Evolutionary conservation across 2,797 vertebrate species (phyloP), one percentile per base, ranked within the genome.

Genomic region (Chanos chanos): DNA sequence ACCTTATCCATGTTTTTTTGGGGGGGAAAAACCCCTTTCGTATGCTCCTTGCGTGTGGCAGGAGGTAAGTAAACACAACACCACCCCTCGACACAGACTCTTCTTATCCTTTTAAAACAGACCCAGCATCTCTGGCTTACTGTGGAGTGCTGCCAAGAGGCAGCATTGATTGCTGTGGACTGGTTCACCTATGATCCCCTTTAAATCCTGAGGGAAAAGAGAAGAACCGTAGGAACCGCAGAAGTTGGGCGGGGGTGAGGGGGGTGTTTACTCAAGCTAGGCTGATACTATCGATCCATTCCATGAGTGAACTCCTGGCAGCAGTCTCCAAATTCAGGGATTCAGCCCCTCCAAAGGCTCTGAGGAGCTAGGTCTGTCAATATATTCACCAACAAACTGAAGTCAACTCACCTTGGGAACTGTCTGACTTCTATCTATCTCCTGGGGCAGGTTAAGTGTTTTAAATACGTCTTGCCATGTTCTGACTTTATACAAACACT

Each of bases 31-130:
- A n/a, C n/a, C n/a, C n/a, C n/a, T n/a, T n/a, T n/a, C n/a, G n/a
- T n/a, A n/a, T n/a, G n/a, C n/a, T n/a, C n/a, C n/a, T n/a, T n/a
- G n/a, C n/a, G n/a, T n/a, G n/a, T n/a, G n/a, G n/a, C n/a, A 4
- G 4, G 9, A 27, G 18, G 25, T 25, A 37, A 24, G 33, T 40
- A 40, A 64, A 49, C 33, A 37, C 6, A 15, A 18, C 30, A 5
- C 1, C 30, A 21, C 31, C 7, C 34, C 5, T 7, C 19, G 22
- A 16, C 4, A 40, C 39, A 8, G 28, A 31, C 22, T 31, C 31
- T 60, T 48, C 15, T 28, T 31, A 54, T 64, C 37, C 54, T 31
- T 39, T 59, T 51, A 51, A 66, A 66, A 21, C 41, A 21, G 22
- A n/a, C 50, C 22, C 13, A 2, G 10, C 13, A 13, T 33, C 19